phyloP scores from a whole-genome alignment of 2,888 invertebrate species.

The Caenorhabditis sp. region DNA sequence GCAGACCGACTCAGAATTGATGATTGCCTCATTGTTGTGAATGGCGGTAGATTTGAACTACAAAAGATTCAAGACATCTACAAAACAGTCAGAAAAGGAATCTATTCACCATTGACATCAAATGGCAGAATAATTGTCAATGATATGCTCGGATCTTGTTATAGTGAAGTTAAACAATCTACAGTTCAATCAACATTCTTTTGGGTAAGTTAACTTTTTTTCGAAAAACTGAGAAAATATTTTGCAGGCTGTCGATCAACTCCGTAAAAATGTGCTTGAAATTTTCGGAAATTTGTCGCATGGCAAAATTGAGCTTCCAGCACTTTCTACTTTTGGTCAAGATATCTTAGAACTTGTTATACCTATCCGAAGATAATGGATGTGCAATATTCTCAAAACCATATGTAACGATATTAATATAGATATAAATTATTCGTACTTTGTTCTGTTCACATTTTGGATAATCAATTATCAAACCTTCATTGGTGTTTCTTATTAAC shows the following conservation, averaged over 20 bases:
- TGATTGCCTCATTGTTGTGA: constrained; percentile 44
- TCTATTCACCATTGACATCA: constrained; percentile 44
- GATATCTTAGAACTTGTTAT: background rate
- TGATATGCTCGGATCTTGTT: constrained; percentile 51
- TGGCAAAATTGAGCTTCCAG: background rate
- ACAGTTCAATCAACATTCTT: constrained; percentile 47
- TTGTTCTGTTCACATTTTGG: no score
- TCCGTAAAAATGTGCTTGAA: constrained; percentile 10
- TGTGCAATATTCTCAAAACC: background rate
- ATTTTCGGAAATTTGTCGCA: constrained; percentile 10
- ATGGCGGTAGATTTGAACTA: constrained; percentile 36
- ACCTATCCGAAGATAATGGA: background rate
- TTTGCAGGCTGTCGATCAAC: constrained; percentile 27
- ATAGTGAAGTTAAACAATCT: constrained; percentile 44
- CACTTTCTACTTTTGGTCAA: background rate
- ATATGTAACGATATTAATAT: no score
- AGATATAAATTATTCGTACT: no score
- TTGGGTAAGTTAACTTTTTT: constrained; percentile 15
- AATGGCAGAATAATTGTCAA: constrained; percentile 52
- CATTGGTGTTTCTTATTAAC: no score
- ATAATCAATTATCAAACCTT: no score
- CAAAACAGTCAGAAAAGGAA: constrained; percentile 34
- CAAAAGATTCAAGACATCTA: constrained; percentile 41
- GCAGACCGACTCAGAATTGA: constrained; percentile 34
- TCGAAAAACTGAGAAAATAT: constrained; percentile 5